Conservation (phyloP, 2,113 vertebrate genomes). For the Cyphomyrus discorhynchus region DNA sequence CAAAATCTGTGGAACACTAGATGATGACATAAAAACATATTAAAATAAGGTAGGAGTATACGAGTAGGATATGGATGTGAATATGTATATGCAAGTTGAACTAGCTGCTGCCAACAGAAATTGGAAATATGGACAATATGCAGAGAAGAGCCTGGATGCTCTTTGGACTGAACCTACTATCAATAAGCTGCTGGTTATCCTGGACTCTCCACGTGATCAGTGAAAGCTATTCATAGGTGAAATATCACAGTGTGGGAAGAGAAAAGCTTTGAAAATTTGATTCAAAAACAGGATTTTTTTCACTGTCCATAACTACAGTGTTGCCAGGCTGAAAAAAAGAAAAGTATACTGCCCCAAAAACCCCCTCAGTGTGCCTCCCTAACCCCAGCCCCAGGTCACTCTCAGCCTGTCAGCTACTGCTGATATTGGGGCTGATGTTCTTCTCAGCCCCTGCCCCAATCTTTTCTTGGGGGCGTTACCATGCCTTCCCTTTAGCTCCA, state of each 20-base stretch:
- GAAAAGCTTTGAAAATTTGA: not conserved
- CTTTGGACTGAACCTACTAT: not conserved
- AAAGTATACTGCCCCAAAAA: not conserved
- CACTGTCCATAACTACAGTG: not conserved
- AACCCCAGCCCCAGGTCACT: too few species aligned
- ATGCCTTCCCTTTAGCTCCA: not conserved
- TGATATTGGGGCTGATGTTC: not conserved
- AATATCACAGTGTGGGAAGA: slow-evolving; percentile 3
- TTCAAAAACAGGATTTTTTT: not conserved
- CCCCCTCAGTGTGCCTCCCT: not conserved
- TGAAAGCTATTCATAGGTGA: not conserved
- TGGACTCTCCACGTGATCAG: not conserved
- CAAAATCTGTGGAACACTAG: slow-evolving; percentile 27
- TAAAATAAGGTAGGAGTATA: not conserved
- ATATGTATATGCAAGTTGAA: not conserved
- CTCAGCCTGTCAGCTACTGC: not conserved
- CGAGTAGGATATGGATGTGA: not conserved
- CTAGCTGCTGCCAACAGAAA: not conserved
- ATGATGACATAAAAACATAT: not conserved
- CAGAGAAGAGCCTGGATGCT: slow-evolving; percentile 1
- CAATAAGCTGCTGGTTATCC: not conserved
- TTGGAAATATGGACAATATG: not conserved
- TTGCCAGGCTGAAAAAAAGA: not conserved
- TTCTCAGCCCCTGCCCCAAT: not conserved
- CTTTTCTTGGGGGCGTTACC: not conserved